A percentile compares a stretch with the other conserved stretches of the same genome.
Conservation (phyloP, 2,888 invertebrate species). For the Patella pellucida region DNA sequence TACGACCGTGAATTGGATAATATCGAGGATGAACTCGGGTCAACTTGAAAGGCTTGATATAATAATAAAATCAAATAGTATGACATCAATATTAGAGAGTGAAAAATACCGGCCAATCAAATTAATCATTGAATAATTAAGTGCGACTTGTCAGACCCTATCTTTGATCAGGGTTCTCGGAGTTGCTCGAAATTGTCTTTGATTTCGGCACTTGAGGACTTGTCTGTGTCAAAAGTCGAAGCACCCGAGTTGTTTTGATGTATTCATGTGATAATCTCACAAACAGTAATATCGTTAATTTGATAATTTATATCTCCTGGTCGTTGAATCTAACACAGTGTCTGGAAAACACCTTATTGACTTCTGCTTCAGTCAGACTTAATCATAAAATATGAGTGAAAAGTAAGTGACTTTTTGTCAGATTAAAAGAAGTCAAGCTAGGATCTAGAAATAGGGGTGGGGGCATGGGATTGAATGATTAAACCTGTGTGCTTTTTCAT, state of each 20-base stretch:
- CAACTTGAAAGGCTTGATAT: neutral
- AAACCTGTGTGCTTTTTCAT: too few species aligned
- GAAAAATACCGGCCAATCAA: neutral
- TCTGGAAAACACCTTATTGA: neutral
- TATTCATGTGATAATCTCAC: too few species aligned
- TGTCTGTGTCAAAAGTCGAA: too few species aligned
- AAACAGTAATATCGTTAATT: neutral
- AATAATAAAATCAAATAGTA: neutral
- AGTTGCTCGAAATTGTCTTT: neutral
- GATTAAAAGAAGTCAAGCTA: too few species aligned
- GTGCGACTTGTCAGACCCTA: neutral
- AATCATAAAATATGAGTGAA: too few species aligned
- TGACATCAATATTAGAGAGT: neutral
- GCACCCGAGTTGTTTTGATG: too few species aligned
- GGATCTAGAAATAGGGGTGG: too few species aligned
- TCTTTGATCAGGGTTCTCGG: neutral
- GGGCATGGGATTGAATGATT: too few species aligned
- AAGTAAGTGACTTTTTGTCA: too few species aligned
- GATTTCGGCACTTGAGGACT: neutral
- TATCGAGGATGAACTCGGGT: neutral
- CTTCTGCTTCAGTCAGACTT: neutral
- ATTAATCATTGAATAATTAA: constrained; percentile 7
- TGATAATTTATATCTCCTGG: neutral
- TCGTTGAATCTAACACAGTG: too few species aligned
- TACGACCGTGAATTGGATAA: neutral